Evolutionary conservation across 1,140 invertebrate genomes (phyloP).

Genomic region (Gryllus bimaculatus): DNA sequence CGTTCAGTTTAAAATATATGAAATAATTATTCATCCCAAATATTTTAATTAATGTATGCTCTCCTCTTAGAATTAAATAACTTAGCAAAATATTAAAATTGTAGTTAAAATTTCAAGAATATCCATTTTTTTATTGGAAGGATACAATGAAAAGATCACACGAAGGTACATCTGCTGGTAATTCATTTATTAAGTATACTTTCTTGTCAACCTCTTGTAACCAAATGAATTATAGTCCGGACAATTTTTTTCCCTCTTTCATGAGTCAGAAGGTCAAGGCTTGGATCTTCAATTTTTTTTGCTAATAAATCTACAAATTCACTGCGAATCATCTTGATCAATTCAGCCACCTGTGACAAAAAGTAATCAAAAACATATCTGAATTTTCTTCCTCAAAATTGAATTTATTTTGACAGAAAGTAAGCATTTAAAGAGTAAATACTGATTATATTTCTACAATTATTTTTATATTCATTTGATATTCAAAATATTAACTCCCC

Average conservation of each 20-base stretch:
- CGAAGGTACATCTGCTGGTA: no score
- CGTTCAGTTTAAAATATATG: no score
- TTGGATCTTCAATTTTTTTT: conserved; percentile 70
- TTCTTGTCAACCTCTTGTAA: conserved; percentile 38
- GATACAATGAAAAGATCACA: no score
- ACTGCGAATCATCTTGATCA: conserved; percentile 59
- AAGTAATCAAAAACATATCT: not conserved
- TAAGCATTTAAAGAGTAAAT: not conserved
- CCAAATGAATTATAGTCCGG: conserved; percentile 61
- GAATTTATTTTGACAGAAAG: not conserved
- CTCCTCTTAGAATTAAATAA: no score
- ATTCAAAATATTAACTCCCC: no score
- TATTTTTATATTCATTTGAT: not conserved
- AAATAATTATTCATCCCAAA: no score
- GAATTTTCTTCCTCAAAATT: conserved; percentile 5
- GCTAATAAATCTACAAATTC: conserved; percentile 66
- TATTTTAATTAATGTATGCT: no score
- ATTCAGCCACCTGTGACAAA: conserved; percentile 54
- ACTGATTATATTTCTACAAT: not conserved
- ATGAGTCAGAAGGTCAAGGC: conserved; percentile 63
- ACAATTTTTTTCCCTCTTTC: conserved; percentile 68
- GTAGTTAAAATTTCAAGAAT: no score
- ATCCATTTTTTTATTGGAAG: no score
- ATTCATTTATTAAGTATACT: not conserved
- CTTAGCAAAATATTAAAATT: no score